Base-by-base conservation (phyloP, 2,888 invertebrate genomes). In the Imbricaverruca yamaguchii region DNA sequence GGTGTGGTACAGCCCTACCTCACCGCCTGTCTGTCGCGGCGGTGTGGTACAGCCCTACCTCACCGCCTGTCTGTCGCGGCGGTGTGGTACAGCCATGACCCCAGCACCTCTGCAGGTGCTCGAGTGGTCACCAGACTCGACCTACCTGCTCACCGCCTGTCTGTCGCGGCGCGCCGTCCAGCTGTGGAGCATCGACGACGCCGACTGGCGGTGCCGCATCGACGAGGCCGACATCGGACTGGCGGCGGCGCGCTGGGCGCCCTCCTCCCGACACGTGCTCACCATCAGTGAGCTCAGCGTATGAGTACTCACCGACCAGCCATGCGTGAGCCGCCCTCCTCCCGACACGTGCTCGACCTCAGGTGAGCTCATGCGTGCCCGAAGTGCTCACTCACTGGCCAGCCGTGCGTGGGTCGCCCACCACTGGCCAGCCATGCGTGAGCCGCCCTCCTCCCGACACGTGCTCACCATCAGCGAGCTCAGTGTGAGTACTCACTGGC, bases 121-220 rank as follows among this genome's bases (percentile, higher is more conserved):
- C 13, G 82, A 82, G 53, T 83, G 83, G 83, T 81, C 83, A 1
- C 82, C 82, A 13, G 83, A 83, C 80, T 83, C 83, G 15, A 81
- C 74, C 21, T 80, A 82, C 39, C 69, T 83, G 53, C 78, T 83
- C n/a, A 81, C 83, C 3, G 82, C 80, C 57, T 80, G 67, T 55
- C 80, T 69, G 55, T 81, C 81, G 63, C 80, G 81, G 25, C 81
- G 81, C 39, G 39, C 82, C 25, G 82, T 81, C 39, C 83, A 83
- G 65, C 81, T 82, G 18, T 83, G 83, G 83, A 80, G 82, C 15
- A 25, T 82, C 23, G 80, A 81, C 83, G 86, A 88, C 83, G 87
- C 89, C 1, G 88, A 89, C 69, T 91, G 90, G 90, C 88, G 87
- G 84, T 90, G 89, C 85, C 89, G 89, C 85, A 87, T 90, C 81